These are phyloP conservation scores for Drosophila mercatorum DNA, from an alignment of 2,888 invertebrate species.

Conservation along the genomic window DNA sequence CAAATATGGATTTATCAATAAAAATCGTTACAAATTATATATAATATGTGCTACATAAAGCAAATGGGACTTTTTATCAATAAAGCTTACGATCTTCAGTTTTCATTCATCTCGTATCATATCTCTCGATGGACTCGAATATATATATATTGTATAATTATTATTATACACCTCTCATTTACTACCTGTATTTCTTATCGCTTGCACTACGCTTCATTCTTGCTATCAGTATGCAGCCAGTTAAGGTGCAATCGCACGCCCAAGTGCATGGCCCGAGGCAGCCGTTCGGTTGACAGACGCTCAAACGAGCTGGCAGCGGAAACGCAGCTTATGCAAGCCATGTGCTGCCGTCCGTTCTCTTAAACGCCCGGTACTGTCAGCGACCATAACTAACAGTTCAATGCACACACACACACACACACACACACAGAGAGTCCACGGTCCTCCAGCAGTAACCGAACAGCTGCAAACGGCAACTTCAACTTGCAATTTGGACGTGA, in stretches of 20 bases:
- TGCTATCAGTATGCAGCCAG: slow-evolving; percentile 33
- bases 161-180: too few relatives aligned
- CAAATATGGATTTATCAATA: too few relatives aligned
- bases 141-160: too few relatives aligned
- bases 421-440: slow-evolving; percentile 1
- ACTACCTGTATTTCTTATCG: not conserved
- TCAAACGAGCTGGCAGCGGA: slow-evolving; percentile 43
- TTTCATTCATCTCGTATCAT: too few relatives aligned
- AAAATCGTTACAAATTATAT: too few relatives aligned
- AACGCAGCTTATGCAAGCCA: slow-evolving; percentile 63
- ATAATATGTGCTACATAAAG: too few relatives aligned
- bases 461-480: slow-evolving; percentile 65
- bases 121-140: too few relatives aligned
- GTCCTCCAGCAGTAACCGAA: slow-evolving; percentile 16
- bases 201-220: not conserved
- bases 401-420: slow-evolving; percentile 52
- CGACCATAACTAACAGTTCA: slow-evolving; percentile 74
- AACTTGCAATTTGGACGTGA: slow-evolving; percentile 72
- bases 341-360: slow-evolving; percentile 17
- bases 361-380: slow-evolving; percentile 39
- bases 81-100: too few relatives aligned
- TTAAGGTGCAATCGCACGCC: slow-evolving; percentile 21
- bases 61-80: too few relatives aligned
- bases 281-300: slow-evolving; percentile 48
- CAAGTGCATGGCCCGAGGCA: slow-evolving; percentile 30